Percentiles rank a stretch among this genome's conserved stretches.
Evolutionary conservation across 2,113 vertebrate genomes (phyloP).

Genomic region (Trichomycterus rosablanca): DNA sequence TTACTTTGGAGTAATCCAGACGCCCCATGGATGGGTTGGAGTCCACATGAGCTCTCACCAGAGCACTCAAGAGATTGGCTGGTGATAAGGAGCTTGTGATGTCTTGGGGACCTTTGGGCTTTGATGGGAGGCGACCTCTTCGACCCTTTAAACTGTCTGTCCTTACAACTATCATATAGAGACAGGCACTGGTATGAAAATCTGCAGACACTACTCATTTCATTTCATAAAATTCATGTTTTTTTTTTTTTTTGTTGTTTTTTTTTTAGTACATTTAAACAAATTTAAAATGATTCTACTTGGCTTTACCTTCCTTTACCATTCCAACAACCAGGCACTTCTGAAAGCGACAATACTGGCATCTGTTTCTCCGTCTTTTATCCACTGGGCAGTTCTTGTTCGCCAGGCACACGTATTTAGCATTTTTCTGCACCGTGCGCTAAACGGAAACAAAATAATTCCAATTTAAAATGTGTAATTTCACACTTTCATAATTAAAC

Average conservation of each 20-base stretch:
- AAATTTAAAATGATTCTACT: no score
- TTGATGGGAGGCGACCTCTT: conserved; percentile 90
- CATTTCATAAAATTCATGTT: no score
- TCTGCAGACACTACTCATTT: no score
- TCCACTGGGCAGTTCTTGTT: conserved; percentile 93
- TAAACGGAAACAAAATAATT: conserved; percentile 46
- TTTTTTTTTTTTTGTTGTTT: no score
- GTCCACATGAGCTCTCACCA: conserved; percentile 90
- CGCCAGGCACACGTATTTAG: conserved; percentile 92
- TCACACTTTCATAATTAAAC: conserved; percentile 48
- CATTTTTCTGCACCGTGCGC: conserved; percentile 97
- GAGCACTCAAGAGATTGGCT: conserved; percentile 82
- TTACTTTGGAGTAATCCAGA: conserved; percentile 91
- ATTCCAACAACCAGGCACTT: conserved; percentile 93
- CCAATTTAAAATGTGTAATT: conserved; percentile 28
- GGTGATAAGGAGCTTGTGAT: conserved; percentile 77
- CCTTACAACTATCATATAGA: conserved; percentile 80
- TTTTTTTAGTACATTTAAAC: no score
- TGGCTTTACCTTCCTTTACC: conserved; percentile 91
- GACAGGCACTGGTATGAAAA: not conserved
- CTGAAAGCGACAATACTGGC: conserved; percentile 91
- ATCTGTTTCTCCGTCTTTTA: conserved; percentile 87
- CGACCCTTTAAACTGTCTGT: conserved; percentile 91
- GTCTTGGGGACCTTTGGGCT: conserved; percentile 82
- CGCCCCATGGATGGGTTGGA: conserved; percentile 87